Evolutionary conservation across 2,797 vertebrate genomes (phyloP).

Genomic region (Catharus ustulatus): DNA sequence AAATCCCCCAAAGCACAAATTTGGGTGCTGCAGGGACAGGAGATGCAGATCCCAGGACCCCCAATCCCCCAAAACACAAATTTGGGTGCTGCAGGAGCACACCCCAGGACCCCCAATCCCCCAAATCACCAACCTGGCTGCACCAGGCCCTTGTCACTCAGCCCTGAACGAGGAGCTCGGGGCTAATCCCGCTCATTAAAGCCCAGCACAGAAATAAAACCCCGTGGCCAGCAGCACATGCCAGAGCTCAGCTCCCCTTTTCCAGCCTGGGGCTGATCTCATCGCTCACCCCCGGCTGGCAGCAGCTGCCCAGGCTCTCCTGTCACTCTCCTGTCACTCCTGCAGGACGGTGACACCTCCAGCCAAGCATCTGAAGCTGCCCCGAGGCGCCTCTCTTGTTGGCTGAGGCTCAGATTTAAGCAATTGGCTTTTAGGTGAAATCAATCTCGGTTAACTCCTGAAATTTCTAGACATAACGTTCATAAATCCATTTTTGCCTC

Average conservation of each 20-base stretch:
- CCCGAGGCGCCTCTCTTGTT: not conserved
- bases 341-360: not conserved
- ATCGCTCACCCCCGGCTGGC: not conserved
- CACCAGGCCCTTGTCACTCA: constrained; percentile 31
- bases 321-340: constrained; percentile 11
- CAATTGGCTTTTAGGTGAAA: not conserved
- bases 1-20: too few species aligned
- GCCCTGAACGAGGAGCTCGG: not conserved
- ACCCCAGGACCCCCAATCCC: not conserved
- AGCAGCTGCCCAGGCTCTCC: not conserved
- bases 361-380: not conserved
- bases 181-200: not conserved
- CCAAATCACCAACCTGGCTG: not conserved
- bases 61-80: too few species aligned
- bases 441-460: not conserved
- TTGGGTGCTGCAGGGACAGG: too few species aligned
- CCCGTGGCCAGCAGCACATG: fast-evolving
- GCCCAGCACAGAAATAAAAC: not conserved
- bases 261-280: not conserved
- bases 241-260: not conserved
- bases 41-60: too few species aligned
- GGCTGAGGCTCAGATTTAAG: not conserved
- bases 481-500: not conserved
- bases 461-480: not conserved
- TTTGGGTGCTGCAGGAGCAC: too few species aligned